Conservation (phyloP, 1,140 invertebrate genomes). For the Zaprionus africanus region DNA sequence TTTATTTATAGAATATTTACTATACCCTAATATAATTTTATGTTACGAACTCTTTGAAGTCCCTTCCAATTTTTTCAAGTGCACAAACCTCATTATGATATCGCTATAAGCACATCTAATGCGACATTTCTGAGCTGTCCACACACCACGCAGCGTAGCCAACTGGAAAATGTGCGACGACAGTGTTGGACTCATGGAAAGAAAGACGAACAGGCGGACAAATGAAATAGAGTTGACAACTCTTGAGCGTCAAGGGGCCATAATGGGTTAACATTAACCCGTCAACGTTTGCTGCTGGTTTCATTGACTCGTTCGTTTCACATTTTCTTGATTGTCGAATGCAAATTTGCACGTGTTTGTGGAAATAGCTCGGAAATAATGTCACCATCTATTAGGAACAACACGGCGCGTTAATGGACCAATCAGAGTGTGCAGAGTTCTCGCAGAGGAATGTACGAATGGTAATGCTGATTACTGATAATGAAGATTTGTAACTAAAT, state of each 20-base stretch:
- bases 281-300: constrained; percentile 5
- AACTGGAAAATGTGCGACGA: constrained; percentile 65
- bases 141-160: constrained; percentile 33
- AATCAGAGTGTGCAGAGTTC: constrained; percentile 30
- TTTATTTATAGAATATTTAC: no score
- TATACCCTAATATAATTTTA: neutral
- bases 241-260: constrained; percentile 34
- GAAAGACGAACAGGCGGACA: neutral
- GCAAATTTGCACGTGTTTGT: constrained; percentile 51
- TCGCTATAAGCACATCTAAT: constrained; percentile 66
- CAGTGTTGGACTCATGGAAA: constrained; percentile 26
- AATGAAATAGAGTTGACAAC: constrained; percentile 27
- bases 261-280: constrained; percentile 76
- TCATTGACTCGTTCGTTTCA: neutral
- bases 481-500: constrained; percentile 2
- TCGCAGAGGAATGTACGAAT: constrained; percentile 16
- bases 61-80: constrained; percentile 2
- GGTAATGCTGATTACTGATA: neutral
- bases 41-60: neutral
- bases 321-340: constrained; percentile 23
- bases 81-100: constrained; percentile 52
- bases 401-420: constrained; percentile 36
- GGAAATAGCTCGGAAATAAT: constrained; percentile 40
- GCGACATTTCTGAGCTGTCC: constrained; percentile 55
- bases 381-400: constrained; percentile 43